phyloP scores from a whole-genome alignment of 2,113 vertebrate genomes.

The Bubo bubo region DNA sequence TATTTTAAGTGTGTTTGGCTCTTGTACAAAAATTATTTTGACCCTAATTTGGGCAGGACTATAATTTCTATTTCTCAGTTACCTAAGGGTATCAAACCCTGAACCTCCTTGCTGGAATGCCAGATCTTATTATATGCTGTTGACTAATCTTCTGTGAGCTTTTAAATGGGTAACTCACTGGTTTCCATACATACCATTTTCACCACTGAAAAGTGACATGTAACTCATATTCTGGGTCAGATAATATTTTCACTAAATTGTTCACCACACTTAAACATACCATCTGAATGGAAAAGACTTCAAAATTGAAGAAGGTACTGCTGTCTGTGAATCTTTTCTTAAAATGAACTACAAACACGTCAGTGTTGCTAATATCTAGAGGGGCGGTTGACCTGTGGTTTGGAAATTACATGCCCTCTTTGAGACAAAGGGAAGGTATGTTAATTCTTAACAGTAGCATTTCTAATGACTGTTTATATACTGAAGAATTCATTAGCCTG shows the following conservation, averaged over 20 bases:
- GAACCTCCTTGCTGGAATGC: background rate
- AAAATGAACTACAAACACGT: background rate
- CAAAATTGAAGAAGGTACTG: background rate
- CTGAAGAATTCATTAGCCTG: background rate
- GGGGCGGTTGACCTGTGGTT: background rate
- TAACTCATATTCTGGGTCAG: background rate
- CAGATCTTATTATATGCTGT: background rate
- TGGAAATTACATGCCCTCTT: background rate
- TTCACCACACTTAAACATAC: background rate
- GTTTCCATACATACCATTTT: background rate
- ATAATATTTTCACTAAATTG: background rate
- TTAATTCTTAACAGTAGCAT: background rate
- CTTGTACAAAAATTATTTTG: background rate
- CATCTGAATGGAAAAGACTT: background rate
- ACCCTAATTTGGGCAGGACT: background rate
- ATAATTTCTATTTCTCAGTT: background rate
- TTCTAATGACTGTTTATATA: background rate
- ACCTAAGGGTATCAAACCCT: background rate
- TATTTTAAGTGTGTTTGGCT: background rate
- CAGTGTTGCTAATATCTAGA: background rate
- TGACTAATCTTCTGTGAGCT: background rate
- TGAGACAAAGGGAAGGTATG: background rate
- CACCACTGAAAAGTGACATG: background rate
- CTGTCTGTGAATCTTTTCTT: background rate
- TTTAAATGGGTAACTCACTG: background rate